Evolutionary conservation across 2,113 vertebrate species (phyloP), one percentile per base, ranked within the genome.

Genomic region (Cebus imitator): DNA sequence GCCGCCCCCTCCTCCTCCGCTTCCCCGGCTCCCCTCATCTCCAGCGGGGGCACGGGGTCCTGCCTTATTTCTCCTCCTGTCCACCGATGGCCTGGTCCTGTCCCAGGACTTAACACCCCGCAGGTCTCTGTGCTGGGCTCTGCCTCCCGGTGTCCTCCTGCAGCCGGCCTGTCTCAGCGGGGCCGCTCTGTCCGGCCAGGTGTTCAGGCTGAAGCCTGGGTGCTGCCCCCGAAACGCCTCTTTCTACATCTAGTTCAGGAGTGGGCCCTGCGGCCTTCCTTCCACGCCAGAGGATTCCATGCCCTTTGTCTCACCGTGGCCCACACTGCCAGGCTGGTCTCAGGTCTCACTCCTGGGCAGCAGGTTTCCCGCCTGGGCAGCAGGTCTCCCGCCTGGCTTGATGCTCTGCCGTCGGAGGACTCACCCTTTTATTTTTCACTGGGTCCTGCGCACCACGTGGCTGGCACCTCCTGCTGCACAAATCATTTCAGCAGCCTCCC

Each of bases 201-300:
- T 18, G 9, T 5, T 9, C 1, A 17, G 82, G 70, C 17, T 2
- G 27, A 66, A 32, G 2, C 2, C 12, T 1, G 3, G 13, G 57
- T 8, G 6, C 37, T 18, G 35, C 18, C 12, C 27, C 12, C 1
- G 0, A 14, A 0, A 25, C 1, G 17, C 25, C 18, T 43, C 14
- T 25, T 27, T 30, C 82, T 3, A 3, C 20, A 10, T 18, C 57
- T 27, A 8, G 18, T 30, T 57, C 45, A 3, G 0, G 8, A 17
- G 20, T 45, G 25, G 3, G 6, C 1, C 13, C 72, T 11, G 9
- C 0, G 2, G 8, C 1, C 4, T 25, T 8, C 43, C 35, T 0
- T 0, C 58, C 17, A 0, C 8, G 0, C 0, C 4, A 5, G 1
- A 1, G 11, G 4, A 1, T 18, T 5, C 32, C 40, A 4, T 30